A percentile compares a stretch with the other conserved stretches of the same genome.
Evolutionary conservation across 2,888 invertebrate species (phyloP).

Genomic region (Phrixothrix hirtus): DNA sequence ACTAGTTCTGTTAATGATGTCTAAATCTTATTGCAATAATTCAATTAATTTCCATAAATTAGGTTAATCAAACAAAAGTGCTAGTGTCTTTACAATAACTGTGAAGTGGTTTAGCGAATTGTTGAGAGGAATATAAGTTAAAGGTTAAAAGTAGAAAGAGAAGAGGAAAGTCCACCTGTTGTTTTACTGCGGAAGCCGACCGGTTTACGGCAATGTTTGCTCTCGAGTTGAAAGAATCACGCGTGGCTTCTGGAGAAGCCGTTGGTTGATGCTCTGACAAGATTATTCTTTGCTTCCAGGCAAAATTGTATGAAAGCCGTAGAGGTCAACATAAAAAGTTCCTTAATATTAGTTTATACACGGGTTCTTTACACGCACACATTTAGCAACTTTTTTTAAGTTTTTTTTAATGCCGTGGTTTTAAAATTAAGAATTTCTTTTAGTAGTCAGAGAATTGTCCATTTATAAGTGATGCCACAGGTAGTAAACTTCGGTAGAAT

Average conservation of each 20-base stretch:
- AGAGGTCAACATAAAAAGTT: not conserved
- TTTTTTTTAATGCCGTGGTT: too few species aligned
- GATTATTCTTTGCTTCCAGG: conserved; percentile 29
- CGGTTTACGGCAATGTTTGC: conserved; percentile 34
- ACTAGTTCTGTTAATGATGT: too few species aligned
- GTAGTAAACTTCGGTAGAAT: too few species aligned
- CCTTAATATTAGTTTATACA: not conserved
- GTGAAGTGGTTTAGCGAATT: conserved; percentile 3
- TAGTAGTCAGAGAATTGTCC: too few species aligned
- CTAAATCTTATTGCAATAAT: too few species aligned
- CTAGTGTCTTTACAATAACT: conserved; percentile 8
- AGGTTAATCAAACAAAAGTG: conserved; percentile 5
- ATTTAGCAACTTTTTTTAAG: too few species aligned
- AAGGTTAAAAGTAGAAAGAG: conserved; percentile 11
- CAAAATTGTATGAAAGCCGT: conserved; percentile 2
- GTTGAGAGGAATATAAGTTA: conserved; percentile 6
- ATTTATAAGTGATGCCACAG: too few species aligned
- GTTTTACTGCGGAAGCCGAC: conserved; percentile 44
- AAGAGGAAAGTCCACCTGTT: conserved; percentile 41
- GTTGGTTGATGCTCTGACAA: conserved; percentile 35
- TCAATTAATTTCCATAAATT: conserved; percentile 4
- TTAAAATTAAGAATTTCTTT: too few species aligned
- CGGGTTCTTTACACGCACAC: too few species aligned
- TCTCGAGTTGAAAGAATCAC: conserved; percentile 46
- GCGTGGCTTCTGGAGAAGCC: conserved; percentile 41